Percentiles rank a stretch among this genome's conserved stretches.
Evolutionary conservation across 2,888 invertebrate genomes (phyloP).

Genomic region (Ophraella communa): DNA sequence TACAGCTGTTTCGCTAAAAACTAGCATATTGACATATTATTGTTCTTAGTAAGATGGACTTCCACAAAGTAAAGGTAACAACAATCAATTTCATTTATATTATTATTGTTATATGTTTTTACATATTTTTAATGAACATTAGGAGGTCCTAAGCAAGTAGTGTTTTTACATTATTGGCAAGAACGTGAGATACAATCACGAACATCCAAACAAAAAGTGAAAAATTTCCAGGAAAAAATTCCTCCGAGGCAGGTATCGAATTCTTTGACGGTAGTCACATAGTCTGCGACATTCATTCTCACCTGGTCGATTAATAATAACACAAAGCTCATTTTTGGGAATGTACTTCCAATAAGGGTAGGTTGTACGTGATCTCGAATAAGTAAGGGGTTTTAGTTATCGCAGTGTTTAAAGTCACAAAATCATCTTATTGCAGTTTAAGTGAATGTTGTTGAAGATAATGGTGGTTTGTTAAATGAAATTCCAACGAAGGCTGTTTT

Average conservation of each 20-base stretch:
- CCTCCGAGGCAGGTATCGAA: conserved; percentile 27
- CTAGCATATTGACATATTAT: no score
- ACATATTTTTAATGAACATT: no score
- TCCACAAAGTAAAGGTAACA: no score
- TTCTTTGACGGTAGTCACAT: conserved; percentile 27
- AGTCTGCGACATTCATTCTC: conserved; percentile 29
- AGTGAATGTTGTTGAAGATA: no score
- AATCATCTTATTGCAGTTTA: conserved; percentile 24
- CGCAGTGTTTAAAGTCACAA: conserved; percentile 26
- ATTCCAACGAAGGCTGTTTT: no score
- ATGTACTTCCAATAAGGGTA: conserved; percentile 32
- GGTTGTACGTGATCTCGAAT: conserved; percentile 36
- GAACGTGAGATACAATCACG: conserved; percentile 8
- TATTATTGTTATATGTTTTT: no score
- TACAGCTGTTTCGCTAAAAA: no score
- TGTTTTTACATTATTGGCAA: no score
- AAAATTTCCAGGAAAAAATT: conserved; percentile 22
- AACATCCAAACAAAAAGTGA: neutral
- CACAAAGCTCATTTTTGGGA: conserved; percentile 34
- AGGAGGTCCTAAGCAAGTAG: no score
- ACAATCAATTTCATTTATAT: no score
- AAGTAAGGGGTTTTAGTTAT: conserved; percentile 29
- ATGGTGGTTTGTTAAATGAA: no score
- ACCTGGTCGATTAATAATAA: conserved; percentile 34
- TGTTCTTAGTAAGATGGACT: no score